Base-by-base conservation (phyloP, 2,888 invertebrate genomes). In the Mesoligia furuncula region DNA sequence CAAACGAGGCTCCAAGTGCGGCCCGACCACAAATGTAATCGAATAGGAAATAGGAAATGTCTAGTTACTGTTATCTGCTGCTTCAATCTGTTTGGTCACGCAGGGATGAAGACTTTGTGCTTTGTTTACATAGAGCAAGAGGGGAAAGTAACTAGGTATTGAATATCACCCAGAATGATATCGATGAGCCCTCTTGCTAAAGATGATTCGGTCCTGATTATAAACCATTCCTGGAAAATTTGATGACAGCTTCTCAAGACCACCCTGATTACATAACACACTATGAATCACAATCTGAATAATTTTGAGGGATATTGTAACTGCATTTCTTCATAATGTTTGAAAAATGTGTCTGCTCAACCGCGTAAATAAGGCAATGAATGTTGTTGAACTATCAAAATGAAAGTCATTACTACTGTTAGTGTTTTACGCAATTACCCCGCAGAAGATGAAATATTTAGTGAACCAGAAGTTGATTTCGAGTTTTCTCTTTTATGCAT, bases 21-120 rank as follows among this genome's bases (percentile, higher is more conserved):
- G 79, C 82, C 80, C 82, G 81, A 87, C 90, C 92, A 85, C 90
- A 89, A 90, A 90, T 87, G 90, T 92, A 93, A 92, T 92, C 91
- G 89, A 89, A 88, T 88, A 86, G 88, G 89, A 90, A 92, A 92
- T 90, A 90, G 91, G 90, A 91, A 92, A 92, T 90, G 90, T 91
- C 91, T 90, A 89, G 90, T 92, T 90, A 90, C 88, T 86, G 85
- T 87, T 89, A 88, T 88, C 87, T 87, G 84, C 68, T 85, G 79
- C 54, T 87, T 89, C 87, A 85, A 86, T 87, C 83, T 85, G 80
- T 84, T 80, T 85, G 73, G 74, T 78, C 80, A 83, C 84, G 69
- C 73, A 68, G 80, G 57, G 73, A 82, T 85, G 66, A 75, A 80
- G 75, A 69, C 57, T 71, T 73, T 73, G 51, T 57, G 48, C 61